Conservation (phyloP, 2,113 vertebrate genomes). For the Pseudopipra pipra region DNA sequence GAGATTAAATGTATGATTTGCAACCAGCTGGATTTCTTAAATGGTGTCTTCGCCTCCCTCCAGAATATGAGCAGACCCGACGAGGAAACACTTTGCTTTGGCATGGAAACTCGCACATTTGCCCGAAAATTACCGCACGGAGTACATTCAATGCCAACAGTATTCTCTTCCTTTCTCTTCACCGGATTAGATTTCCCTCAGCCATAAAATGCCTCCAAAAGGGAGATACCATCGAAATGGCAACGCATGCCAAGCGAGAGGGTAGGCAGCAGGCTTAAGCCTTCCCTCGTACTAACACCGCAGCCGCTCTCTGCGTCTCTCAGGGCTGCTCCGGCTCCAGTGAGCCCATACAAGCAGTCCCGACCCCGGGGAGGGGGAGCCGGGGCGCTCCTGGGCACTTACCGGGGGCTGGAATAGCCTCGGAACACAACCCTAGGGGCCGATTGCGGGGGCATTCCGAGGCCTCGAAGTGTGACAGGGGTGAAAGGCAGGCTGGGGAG, state of each 20-base stretch:
- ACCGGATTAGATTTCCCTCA: conserved; percentile 42
- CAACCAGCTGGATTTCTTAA: conserved; percentile 70
- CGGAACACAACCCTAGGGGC: not conserved
- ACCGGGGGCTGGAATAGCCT: accelerated
- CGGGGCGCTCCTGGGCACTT: accelerated
- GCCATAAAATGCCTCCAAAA: conserved; percentile 42
- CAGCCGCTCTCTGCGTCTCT: not conserved
- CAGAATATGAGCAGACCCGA: conserved; percentile 16
- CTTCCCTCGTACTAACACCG: not conserved
- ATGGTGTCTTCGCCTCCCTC: conserved; percentile 49
- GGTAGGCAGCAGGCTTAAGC: not conserved
- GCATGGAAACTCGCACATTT: conserved; percentile 35
- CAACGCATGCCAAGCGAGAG: not conserved
- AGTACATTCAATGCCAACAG: conserved; percentile 56
- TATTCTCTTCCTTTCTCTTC: conserved; percentile 62
- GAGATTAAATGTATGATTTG: conserved; percentile 73
- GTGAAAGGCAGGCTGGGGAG: no score
- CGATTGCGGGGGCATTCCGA: accelerated
- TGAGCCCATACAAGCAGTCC: not conserved
- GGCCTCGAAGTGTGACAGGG: not conserved
- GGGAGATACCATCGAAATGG: conserved; percentile 43
- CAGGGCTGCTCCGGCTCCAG: not conserved
- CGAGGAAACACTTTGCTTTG: conserved; percentile 52
- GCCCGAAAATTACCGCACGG: conserved; percentile 58
- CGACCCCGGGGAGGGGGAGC: not conserved